These are phyloP conservation scores for Cordilura impudica DNA, from an alignment of 2,888 invertebrate genomes.

Conservation along the genomic window DNA sequence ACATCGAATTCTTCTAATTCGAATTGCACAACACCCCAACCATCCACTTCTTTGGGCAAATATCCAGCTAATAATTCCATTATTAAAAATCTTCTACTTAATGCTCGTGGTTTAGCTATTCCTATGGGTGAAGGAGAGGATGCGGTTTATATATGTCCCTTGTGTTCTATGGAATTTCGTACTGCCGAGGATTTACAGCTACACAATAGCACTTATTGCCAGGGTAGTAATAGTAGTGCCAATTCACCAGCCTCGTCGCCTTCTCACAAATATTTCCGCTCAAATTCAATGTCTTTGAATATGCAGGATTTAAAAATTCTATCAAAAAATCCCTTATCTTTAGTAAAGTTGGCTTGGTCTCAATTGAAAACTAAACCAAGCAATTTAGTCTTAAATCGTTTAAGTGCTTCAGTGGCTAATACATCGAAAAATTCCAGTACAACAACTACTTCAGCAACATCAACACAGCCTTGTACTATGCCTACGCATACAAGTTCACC, in stretches of 20 bases:
- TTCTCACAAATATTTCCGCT: slow-evolving; percentile 79
- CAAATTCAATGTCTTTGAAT: slow-evolving; percentile 81
- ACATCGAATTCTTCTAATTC: slow-evolving; percentile 62
- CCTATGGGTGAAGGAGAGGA: slow-evolving; percentile 81
- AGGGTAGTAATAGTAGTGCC: slow-evolving; percentile 80
- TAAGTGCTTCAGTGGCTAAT: slow-evolving; percentile 72
- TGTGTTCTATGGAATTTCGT: slow-evolving; percentile 88
- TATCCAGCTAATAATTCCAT: slow-evolving; percentile 83
- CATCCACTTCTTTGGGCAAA: slow-evolving; percentile 43
- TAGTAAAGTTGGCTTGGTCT: slow-evolving; percentile 77
- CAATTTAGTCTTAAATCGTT: slow-evolving; percentile 79
- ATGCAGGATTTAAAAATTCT: slow-evolving; percentile 80
- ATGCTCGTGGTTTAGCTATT: slow-evolving; percentile 80
- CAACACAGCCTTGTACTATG: slow-evolving; percentile 38
- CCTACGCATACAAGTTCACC: slow-evolving; percentile 18
- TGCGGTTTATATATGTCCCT: slow-evolving; percentile 84
- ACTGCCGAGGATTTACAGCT: slow-evolving; percentile 89
- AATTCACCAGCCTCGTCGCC: slow-evolving; percentile 77
- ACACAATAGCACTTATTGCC: slow-evolving; percentile 89
- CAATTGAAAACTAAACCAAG: slow-evolving; percentile 80
- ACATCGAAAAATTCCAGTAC: slow-evolving; percentile 67
- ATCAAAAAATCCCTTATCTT: slow-evolving; percentile 71
- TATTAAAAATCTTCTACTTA: slow-evolving; percentile 88
- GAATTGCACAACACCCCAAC: slow-evolving; percentile 37
- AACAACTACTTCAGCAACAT: slow-evolving; percentile 56